phyloP scores from a whole-genome alignment of 2,888 invertebrate species.

The Ptilodon capucinus region DNA sequence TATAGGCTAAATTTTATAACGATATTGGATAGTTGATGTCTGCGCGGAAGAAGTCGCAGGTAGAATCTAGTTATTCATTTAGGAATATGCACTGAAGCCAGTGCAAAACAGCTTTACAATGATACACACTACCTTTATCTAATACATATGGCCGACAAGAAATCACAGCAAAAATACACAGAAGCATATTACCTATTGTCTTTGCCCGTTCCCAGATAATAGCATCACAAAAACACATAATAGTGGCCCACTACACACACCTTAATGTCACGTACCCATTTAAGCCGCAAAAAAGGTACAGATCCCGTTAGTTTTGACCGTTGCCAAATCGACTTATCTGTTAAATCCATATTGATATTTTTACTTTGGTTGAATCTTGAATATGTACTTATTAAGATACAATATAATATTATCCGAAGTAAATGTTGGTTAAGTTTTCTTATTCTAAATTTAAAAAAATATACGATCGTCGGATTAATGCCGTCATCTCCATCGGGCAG shows the following conservation, averaged over 20 bases:
- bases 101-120: background rate
- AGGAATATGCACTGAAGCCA: too few relatives aligned
- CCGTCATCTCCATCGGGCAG: conserved; percentile 12
- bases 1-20: too few relatives aligned
- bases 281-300: conserved; percentile 10
- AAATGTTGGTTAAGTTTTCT: background rate
- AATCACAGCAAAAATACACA: background rate
- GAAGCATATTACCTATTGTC: background rate
- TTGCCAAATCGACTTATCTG: conserved; percentile 11
- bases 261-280: conserved; percentile 14
- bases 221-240: conserved; percentile 16
- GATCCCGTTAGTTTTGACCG: conserved; percentile 9
- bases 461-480: conserved; percentile 9
- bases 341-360: too few relatives aligned
- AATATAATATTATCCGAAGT: background rate
- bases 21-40: too few relatives aligned
- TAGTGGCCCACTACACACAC: conserved; percentile 5
- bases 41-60: too few relatives aligned
- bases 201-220: conserved; percentile 9
- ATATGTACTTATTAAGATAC: background rate
- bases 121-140: too few relatives aligned
- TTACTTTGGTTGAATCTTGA: too few relatives aligned
- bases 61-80: too few relatives aligned
- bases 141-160: background rate
- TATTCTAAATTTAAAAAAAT: conserved; percentile 3